Percentiles rank a stretch among this genome's conserved stretches.
Evolutionary conservation across 2,888 invertebrate species (phyloP).

Genomic region (Lumbricus terrestris): DNA sequence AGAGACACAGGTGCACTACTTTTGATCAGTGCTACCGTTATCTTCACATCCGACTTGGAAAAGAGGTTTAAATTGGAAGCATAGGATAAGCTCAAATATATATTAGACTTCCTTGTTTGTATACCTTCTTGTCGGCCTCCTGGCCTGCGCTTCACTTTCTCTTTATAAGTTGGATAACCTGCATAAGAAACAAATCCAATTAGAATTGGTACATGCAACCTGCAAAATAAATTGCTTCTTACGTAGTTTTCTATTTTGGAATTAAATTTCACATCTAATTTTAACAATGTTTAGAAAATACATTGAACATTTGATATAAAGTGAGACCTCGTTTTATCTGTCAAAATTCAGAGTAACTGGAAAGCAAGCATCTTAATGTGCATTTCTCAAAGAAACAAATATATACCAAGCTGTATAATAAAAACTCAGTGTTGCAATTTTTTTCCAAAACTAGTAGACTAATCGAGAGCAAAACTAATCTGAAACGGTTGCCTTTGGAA

Average conservation of each 20-base stretch:
- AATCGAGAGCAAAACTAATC: neutral
- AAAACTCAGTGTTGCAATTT: neutral
- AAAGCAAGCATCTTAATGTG: neutral
- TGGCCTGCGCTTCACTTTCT: conserved; percentile 91
- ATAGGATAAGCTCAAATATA: neutral
- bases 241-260: too few relatives aligned
- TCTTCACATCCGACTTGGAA: neutral
- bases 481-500: too few relatives aligned
- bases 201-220: neutral
- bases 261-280: too few relatives aligned
- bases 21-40: neutral
- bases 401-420: neutral
- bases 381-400: neutral
- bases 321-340: too few relatives aligned
- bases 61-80: neutral
- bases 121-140: conserved; percentile 82
- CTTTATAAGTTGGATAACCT: conserved; percentile 97
- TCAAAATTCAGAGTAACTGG: neutral
- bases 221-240: too few relatives aligned
- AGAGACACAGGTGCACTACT: neutral
- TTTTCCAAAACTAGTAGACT: neutral
- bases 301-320: too few relatives aligned
- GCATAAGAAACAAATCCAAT: conserved; percentile 19
- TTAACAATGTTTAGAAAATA: too few relatives aligned
- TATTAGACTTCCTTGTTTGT: neutral